Conservation (phyloP, 2,888 invertebrate species). For the Oxytorus armatus region DNA sequence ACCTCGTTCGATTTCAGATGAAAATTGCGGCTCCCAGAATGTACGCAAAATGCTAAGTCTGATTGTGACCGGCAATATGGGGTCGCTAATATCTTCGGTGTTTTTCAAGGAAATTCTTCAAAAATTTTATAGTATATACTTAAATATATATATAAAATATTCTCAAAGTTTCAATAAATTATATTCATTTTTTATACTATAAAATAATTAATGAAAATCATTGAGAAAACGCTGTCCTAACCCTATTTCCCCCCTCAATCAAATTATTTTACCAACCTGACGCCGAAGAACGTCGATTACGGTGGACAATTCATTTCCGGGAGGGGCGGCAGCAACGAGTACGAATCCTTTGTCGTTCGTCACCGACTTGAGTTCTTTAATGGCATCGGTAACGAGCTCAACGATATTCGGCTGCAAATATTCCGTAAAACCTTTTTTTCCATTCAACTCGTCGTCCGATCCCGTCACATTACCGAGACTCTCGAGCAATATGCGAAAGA, state of each 20-base stretch:
- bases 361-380: slow-evolving; percentile 70
- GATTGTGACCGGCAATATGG: too few relatives aligned
- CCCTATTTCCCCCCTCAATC: too few relatives aligned
- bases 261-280: slow-evolving; percentile 68
- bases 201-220: background rate
- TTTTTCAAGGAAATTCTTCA: too few relatives aligned
- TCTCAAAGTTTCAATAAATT: too few relatives aligned
- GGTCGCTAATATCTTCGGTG: too few relatives aligned
- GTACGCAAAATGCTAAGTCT: too few relatives aligned
- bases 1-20: too few relatives aligned
- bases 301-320: slow-evolving; percentile 66
- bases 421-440: slow-evolving; percentile 52
- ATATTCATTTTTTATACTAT: background rate
- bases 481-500: slow-evolving; percentile 75
- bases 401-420: slow-evolving; percentile 61
- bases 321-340: slow-evolving; percentile 69
- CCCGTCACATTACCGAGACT: slow-evolving; percentile 64
- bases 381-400: slow-evolving; percentile 69
- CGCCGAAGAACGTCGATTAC: slow-evolving; percentile 69
- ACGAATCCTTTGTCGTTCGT: slow-evolving; percentile 74
- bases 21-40: too few relatives aligned
- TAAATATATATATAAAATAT: too few relatives aligned
- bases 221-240: background rate
- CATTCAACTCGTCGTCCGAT: slow-evolving; percentile 54
- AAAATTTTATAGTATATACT: too few relatives aligned